Conservation (phyloP, 2,113 vertebrate species). For the Prionailurus viverrinus region DNA sequence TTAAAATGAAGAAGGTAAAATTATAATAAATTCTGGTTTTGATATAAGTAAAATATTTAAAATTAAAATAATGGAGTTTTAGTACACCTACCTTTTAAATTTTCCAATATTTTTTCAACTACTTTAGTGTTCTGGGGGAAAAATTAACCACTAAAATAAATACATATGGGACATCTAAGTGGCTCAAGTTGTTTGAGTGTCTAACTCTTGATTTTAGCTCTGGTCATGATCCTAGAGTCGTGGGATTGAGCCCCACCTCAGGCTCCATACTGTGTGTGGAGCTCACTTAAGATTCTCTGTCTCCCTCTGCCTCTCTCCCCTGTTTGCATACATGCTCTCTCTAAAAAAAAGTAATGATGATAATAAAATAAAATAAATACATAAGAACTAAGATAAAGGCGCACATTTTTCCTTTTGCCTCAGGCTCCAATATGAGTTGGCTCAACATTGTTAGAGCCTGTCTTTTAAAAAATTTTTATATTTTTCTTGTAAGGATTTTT, state of each 20-base stretch:
- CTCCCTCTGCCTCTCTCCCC: no score
- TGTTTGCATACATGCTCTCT: no score
- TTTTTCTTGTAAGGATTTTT: neutral
- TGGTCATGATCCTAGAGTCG: no score
- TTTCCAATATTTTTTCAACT: slow-evolving; percentile 35
- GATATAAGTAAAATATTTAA: neutral
- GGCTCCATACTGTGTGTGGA: no score
- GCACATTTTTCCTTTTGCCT: neutral
- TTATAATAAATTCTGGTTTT: neutral
- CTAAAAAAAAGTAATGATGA: no score
- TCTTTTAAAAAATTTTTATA: neutral
- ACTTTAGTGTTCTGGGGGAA: neutral
- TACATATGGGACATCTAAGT: neutral
- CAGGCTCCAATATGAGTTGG: neutral
- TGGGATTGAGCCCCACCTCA: no score
- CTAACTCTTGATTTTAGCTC: no score
- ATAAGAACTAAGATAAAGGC: neutral
- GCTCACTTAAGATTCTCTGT: no score
- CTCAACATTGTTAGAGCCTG: neutral
- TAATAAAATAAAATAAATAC: slow-evolving; percentile 4
- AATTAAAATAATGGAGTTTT: slow-evolving; percentile 24
- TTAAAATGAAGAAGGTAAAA: slow-evolving; percentile 20
- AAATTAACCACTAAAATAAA: slow-evolving; percentile 25
- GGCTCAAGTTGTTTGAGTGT: no score
- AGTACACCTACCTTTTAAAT: neutral